phyloP scores from a whole-genome alignment of 2,888 invertebrate species.

The Cenopis cana region DNA sequence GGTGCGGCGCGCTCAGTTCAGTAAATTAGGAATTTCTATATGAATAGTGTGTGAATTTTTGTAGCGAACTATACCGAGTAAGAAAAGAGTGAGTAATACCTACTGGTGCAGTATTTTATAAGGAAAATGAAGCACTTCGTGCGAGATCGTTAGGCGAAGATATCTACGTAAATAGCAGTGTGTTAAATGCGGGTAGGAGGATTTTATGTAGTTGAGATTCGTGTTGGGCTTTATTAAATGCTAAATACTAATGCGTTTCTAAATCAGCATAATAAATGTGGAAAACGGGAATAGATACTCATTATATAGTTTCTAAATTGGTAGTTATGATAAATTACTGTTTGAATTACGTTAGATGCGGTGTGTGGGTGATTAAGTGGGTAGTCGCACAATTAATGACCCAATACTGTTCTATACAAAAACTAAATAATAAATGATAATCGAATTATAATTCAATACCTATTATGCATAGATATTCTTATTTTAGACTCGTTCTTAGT shows the following conservation, averaged over 20 bases:
- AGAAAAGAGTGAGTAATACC: too few species aligned
- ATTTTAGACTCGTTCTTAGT: not conserved
- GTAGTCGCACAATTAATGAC: not conserved
- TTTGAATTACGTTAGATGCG: not conserved
- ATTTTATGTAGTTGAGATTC: not conserved
- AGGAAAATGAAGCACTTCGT: conserved; percentile 6
- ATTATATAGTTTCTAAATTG: not conserved
- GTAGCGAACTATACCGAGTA: not conserved
- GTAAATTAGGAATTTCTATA: not conserved
- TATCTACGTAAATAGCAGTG: too few species aligned
- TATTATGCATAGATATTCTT: not conserved
- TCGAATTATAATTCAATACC: not conserved
- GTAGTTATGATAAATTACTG: not conserved
- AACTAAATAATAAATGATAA: not conserved
- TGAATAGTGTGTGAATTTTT: not conserved
- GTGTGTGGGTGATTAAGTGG: not conserved
- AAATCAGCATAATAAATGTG: not conserved
- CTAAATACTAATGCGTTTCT: too few species aligned
- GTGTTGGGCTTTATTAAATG: not conserved
- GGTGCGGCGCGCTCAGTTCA: conserved; percentile 45
- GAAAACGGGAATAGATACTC: not conserved
- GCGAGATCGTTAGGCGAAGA: not conserved
- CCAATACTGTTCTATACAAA: not conserved
- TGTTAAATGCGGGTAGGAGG: not conserved
- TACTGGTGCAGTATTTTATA: not conserved